Base-by-base conservation (phyloP, 2,888 invertebrate genomes). In the Drosophila paranaensis region DNA sequence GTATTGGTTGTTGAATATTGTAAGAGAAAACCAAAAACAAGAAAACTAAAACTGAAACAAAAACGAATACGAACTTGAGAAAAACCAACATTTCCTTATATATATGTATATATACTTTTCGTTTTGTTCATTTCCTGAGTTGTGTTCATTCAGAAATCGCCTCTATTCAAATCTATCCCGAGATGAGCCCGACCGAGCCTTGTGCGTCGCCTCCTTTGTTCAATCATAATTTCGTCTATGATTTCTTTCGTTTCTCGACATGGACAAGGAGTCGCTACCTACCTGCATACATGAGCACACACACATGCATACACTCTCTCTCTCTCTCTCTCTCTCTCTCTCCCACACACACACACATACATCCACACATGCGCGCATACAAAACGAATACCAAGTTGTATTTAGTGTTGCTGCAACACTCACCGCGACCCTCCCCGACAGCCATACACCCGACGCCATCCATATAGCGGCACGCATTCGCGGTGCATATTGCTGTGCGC, bases 1-100 rank as follows among this genome's bases (percentile, higher is more conserved):
- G 86, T 86, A 90, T 90, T 86, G 86, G 86, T 86, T 86, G 89
- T 75, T 86, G 86, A 90, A 86, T 86, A 86, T 86, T 86, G 86
- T 80, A 74, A 80, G 67, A 68, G 45, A 63, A 71, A 58, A 72
- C 55, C 45, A 20, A 58, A 20, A 71, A 61, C 50, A 20, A 66
- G 71, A 37, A 53, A 25, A 25, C 6, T 27, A 54, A 39, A 53
- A 25, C 20, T 14, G 10, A 35, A 53, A 37, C 51, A 14, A 13
- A 14, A 35, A n/a, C 57, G 55, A 69, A 62, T 35, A 74, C 66
- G 64, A 73, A 67, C 71, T 71, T 71, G 72, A 81, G 56, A 82
- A 77, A 65, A 67, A 74, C 79, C 79, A 82, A 82, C 80, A 76
- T 82, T 85, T 74, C 81, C 86, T 66, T 87, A 77, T 60, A 63